phyloP scores from a whole-genome alignment of 2,113 vertebrate genomes.

The Macrotis lagotis region DNA sequence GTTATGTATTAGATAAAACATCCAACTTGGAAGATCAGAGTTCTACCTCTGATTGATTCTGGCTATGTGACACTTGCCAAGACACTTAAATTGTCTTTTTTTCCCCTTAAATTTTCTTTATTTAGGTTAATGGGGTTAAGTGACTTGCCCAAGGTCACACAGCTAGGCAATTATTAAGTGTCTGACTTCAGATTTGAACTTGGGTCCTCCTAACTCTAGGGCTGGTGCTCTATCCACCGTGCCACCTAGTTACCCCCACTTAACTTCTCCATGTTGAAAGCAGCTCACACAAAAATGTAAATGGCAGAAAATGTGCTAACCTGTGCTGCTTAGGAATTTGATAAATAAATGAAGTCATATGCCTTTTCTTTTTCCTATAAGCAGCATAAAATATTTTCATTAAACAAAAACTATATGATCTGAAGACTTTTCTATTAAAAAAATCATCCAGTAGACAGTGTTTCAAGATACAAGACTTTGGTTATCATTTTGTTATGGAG shows the following conservation, averaged over 20 bases:
- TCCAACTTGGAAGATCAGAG: background rate
- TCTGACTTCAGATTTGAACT: no score
- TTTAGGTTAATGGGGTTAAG: no score
- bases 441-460: slow-evolving; percentile 18
- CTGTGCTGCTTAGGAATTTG: background rate
- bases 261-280: background rate
- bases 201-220: no score
- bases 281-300: background rate
- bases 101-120: no score
- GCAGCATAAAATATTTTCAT: slow-evolving; percentile 28
- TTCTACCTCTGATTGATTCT: background rate
- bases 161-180: no score
- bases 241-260: no score
- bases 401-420: slow-evolving; percentile 29
- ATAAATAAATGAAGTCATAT: background rate
- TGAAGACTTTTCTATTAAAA: no score
- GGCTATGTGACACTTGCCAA: background rate
- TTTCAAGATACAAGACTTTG: slow-evolving; percentile 10
- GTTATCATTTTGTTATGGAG: slow-evolving; percentile 29
- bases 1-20: background rate
- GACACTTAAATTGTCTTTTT: no score
- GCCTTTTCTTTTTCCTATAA: background rate
- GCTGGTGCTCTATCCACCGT: no score
- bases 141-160: no score
- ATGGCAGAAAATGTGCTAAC: background rate